A percentile compares a stretch with the other conserved stretches of the same genome.
These are phyloP conservation scores for Tetragonula carbonaria DNA, from an alignment of 2,888 invertebrate species.

Conservation along the genomic window DNA sequence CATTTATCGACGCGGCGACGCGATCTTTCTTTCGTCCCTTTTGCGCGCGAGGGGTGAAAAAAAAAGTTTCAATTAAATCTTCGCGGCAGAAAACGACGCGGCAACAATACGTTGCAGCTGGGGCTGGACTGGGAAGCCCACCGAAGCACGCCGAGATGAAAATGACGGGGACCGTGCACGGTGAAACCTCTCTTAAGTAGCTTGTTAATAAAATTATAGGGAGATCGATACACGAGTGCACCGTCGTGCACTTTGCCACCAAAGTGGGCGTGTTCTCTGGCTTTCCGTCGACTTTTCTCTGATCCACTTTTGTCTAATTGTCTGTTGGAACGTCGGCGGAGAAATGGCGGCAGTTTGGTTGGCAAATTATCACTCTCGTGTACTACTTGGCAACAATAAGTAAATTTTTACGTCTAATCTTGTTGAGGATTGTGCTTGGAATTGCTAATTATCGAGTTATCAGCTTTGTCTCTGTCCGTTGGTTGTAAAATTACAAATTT, in stretches of 20 bases:
- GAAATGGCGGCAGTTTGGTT: background rate
- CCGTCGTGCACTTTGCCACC: background rate
- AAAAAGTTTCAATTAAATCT: slow-evolving; percentile 25
- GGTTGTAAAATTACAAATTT: no score
- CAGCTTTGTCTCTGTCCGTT: no score
- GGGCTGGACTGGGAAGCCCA: no score
- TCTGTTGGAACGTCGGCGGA: background rate
- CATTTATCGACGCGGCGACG: background rate
- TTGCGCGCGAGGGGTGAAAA: background rate
- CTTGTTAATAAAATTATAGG: slow-evolving; percentile 52
- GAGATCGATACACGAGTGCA: slow-evolving; percentile 28
- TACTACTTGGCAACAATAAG: no score
- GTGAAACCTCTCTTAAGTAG: slow-evolving; percentile 31
- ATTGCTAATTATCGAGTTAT: no score
- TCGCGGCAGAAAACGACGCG: slow-evolving; percentile 3
- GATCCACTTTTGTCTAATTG: slow-evolving; percentile 19
- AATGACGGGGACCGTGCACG: background rate
- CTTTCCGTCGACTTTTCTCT: background rate
- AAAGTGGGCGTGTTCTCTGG: background rate
- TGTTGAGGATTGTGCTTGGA: no score
- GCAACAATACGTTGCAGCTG: slow-evolving; percentile 7
- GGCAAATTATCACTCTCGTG: no score
- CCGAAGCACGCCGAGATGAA: background rate
- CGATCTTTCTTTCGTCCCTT: background rate
- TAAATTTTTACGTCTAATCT: no score